Evolutionary conservation across 2,113 vertebrate genomes (phyloP), one percentile per base, ranked within the genome.

Genomic region (Callochromis pleurospilus): DNA sequence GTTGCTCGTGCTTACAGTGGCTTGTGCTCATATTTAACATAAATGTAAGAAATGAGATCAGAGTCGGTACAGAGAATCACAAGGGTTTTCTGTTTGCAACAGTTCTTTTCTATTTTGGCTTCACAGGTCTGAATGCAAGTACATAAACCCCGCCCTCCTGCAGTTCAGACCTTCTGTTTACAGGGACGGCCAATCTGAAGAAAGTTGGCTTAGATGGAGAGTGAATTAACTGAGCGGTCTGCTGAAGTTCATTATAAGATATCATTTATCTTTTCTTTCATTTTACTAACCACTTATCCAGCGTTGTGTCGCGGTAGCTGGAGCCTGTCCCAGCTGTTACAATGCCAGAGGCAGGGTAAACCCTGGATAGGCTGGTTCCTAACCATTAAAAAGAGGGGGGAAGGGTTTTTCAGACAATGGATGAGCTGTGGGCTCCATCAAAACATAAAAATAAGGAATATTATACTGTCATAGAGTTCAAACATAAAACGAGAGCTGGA

Each of bases 401-500:
- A 0, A 45, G 21, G 40, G 40, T 26, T 73, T 45, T 45, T 45
- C 40, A 73, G 68, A 73, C 40, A 73, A 21, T 2, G 21, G 21
- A 73, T 45, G n/a, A 73, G 40, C 68, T 73, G 8, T 9, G 21
- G 21, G 5, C 12, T 45, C 40, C 68, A 29, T 15, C 14, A 73
- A 47, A 73, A 73, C 68, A 5, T 17, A 73, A 2, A 26, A 38
- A 65, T 73, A 26, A 73, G 8, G 13, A 73, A 26, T 45, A 17
- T 26, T 5, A 17, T 26, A 17, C 21, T 29, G 21, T 17, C 0
- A 1, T 47, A 0, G 68, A 73, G 40, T 45, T 47, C 0, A 13
- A 49, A 49, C 9, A 12, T 77, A 77, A 49, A 77, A 19, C 7
- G 6, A 49, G 9, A 19, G 70, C 42, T 47, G 42, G 15, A 31